Base-by-base conservation (phyloP, 2,888 invertebrate genomes). In the Mythimna ferrago region DNA sequence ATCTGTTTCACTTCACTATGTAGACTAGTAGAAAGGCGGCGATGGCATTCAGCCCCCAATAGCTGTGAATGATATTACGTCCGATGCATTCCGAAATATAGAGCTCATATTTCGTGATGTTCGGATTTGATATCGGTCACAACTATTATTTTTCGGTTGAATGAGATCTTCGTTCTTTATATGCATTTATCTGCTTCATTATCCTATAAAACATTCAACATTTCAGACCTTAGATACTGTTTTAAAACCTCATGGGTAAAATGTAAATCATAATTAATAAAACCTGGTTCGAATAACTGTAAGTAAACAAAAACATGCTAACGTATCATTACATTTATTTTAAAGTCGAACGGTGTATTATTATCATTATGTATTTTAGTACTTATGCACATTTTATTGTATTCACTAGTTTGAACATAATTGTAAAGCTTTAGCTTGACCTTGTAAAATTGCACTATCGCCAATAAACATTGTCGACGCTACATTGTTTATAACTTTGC, bases 101-200 rank as follows among this genome's bases (percentile, higher is more conserved):
- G 96, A 95, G 96, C 96, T 96, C 96, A 94, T 95, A 94, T 94
- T 94, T 93, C 92, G 88, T 80, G 89, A 90, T 92, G 93, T 90
- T 90, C 87, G 89, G 89, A 86, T 86, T 83, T 83, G 86, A 87
- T 91, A 92, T 90, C 86, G 82, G 79, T 88, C 89, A 80, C 83
- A 83, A 74, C 80, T 86, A 87, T 88, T 86, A 63, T 78, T 26
- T 48, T 74, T 81, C 81, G 84, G 81, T 83, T 83, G 77, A 88
- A 90, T 87, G 86, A 70, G 72, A 86, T 87, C 87, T 85, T 75
- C 73, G 79, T 80, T 80, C 84, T 89, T 86, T 78, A 73, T 78
- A 81, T 83, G 86, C 86, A 88, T 87, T 86, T 85, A 83, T 82
- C 78, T 81, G 82, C 86, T 89, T 85, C 76, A 83, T 78, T 89